Base-by-base conservation (phyloP, 1,140 invertebrate species). In the Drosophila repleta region DNA sequence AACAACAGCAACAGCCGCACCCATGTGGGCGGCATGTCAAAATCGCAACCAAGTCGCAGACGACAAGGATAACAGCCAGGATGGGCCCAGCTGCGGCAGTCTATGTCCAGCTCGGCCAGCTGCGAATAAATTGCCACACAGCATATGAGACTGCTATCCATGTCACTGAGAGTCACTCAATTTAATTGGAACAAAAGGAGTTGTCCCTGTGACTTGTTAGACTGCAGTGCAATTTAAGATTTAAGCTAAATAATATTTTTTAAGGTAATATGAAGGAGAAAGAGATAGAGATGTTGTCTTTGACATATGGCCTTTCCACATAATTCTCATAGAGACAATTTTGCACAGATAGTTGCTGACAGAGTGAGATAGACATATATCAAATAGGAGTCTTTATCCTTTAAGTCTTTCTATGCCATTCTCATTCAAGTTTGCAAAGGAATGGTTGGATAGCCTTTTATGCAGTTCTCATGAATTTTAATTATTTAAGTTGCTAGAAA, bases 11-110 rank as follows among this genome's bases (percentile, higher is more conserved):
- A 39, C 46, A 58, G 37, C 52, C 46, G 46, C 32, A 70, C 66
- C 32, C 64, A 63, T 52, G 32, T 64, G 58, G 55, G 5, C 32
- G 57, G 65, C 79, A 79, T 83, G 79, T 83, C 79, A 83, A 82
- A 83, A 83, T 83, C 79, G 76, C 75, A 75, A 66, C 75, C 79
- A 83, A 83, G 43, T 83, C 65, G 74, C 79, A 82, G 79, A 82
- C 79, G 79, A 82, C 79, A 75, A 64, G 79, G 71, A 76, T 70
- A 78, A 79, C 62, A 69, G 57, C 45, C 65, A 62, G 70, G 35
- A 53, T 76, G 69, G 60, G 43, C 58, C 20, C 39, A 77, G 51
- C 61, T 76, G 75, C 49, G 29, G 63, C 69, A 56, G 24, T 58
- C 65, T 41, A 46, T 48, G 45, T 32, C 26, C 48, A 6, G 72